A percentile compares a stretch with the other conserved stretches of the same genome.
These are phyloP conservation scores for Morinoia aosen DNA, from an alignment of 2,888 invertebrate species.

Conservation along the genomic window DNA sequence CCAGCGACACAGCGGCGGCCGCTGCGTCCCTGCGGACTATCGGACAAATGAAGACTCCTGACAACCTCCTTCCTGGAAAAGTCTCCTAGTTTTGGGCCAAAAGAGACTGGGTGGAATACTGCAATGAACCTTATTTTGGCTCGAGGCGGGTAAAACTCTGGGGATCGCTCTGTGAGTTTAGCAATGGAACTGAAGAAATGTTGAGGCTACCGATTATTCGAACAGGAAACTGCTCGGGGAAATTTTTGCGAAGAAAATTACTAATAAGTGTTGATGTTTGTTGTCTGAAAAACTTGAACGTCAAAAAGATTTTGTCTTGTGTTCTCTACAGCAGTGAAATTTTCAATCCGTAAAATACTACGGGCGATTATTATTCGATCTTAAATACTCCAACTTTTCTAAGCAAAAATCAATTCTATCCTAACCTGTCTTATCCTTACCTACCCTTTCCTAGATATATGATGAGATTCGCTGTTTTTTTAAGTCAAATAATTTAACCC, in stretches of 20 bases:
- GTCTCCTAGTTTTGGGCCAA: background rate
- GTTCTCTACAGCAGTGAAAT: background rate
- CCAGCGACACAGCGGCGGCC: background rate
- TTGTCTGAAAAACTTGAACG: background rate
- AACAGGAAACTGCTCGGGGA: background rate
- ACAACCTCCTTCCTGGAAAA: background rate
- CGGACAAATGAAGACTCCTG: constrained; percentile 2
- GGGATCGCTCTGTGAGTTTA: background rate
- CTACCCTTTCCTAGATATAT: too few relatives aligned
- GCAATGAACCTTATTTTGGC: background rate
- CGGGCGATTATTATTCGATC: too few relatives aligned
- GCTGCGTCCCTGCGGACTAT: background rate
- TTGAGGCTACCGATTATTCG: background rate
- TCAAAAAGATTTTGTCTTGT: background rate
- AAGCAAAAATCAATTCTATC: too few relatives aligned
- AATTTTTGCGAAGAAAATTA: background rate
- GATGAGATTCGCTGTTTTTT: too few relatives aligned
- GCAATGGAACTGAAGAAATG: background rate
- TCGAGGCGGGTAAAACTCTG: background rate
- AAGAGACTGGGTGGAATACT: background rate
- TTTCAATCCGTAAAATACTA: too few relatives aligned
- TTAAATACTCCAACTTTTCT: too few relatives aligned
- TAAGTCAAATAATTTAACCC: too few relatives aligned
- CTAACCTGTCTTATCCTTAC: too few relatives aligned
- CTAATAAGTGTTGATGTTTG: background rate